phyloP scores from a whole-genome alignment of 2,113 vertebrate species.

The Daboia siamensis region DNA sequence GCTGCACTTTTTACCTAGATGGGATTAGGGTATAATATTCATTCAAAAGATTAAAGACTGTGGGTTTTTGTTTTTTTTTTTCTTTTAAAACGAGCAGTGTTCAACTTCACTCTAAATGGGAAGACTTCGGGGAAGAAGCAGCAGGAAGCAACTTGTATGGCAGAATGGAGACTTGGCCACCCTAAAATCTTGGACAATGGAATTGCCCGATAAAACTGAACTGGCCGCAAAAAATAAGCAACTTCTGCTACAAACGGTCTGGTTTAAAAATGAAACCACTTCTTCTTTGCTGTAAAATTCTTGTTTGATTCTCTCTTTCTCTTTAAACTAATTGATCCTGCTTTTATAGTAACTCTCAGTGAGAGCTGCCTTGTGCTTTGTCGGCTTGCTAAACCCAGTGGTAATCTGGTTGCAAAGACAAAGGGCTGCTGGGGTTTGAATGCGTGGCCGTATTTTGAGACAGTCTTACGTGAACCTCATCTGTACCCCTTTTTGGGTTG shows the following conservation, averaged over 20 bases:
- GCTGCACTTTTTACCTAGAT: neutral
- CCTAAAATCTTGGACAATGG: neutral
- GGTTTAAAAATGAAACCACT: neutral
- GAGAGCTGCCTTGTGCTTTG: slow-evolving; percentile 44
- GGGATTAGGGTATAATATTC: fast-evolving
- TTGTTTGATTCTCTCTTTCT: neutral
- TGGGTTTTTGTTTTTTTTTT: neutral
- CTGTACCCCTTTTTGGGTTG: neutral
- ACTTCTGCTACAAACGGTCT: neutral
- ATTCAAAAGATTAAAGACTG: neutral
- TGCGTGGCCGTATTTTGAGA: neutral
- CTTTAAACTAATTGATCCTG: slow-evolving; percentile 9
- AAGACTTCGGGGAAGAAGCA: neutral
- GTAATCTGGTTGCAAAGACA: neutral
- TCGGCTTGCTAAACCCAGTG: slow-evolving; percentile 1
- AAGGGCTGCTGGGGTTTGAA: neutral
- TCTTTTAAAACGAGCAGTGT: fast-evolving
- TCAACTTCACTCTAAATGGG: neutral
- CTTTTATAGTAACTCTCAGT: slow-evolving; percentile 43
- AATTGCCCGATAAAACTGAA: neutral
- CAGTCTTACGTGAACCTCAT: neutral
- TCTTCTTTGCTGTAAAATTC: neutral
- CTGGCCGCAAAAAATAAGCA: neutral
- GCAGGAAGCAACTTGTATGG: neutral
- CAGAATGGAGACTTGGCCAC: neutral